phyloP scores from a whole-genome alignment of 2,113 vertebrate genomes.

The Pelecanus crispus region DNA sequence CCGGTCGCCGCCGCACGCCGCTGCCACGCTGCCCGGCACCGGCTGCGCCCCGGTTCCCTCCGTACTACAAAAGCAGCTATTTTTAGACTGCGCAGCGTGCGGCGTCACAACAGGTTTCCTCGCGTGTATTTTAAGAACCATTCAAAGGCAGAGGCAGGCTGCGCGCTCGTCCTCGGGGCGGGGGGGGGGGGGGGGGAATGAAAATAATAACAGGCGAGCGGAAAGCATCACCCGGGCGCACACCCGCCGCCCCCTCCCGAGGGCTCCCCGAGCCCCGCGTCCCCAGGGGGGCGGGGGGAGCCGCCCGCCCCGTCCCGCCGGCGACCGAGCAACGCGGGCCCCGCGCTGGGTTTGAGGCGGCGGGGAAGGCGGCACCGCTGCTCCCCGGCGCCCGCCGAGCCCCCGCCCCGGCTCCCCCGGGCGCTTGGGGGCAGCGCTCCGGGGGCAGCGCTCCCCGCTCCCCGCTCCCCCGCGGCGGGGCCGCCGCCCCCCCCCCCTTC shows the following conservation, averaged over 20 bases:
- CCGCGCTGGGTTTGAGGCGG: background rate
- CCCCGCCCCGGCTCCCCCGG: background rate
- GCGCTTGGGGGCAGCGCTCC: no score
- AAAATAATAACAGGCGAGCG: background rate
- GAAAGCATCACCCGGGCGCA: background rate
- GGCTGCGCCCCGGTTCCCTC: conserved; percentile 1
- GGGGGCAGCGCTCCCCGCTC: background rate
- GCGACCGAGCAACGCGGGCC: background rate
- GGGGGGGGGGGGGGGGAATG: background rate
- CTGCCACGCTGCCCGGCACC: background rate
- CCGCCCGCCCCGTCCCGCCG: background rate
- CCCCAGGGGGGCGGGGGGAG: background rate
- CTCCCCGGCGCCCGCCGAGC: background rate
- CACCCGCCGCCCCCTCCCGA: background rate
- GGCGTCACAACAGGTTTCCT: conserved; percentile 49
- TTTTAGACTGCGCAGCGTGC: conserved; percentile 1
- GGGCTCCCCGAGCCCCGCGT: background rate
- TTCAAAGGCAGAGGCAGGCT: conserved; percentile 12
- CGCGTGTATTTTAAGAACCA: conserved; percentile 24
- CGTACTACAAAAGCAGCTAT: conserved; percentile 16
- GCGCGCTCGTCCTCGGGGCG: background rate
- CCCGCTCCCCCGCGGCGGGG: no score
- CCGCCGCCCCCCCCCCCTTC: background rate
- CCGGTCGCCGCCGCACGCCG: background rate
- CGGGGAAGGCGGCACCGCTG: background rate